phyloP scores from a whole-genome alignment of 1,140 invertebrate species.

The Tenebrio molitor region DNA sequence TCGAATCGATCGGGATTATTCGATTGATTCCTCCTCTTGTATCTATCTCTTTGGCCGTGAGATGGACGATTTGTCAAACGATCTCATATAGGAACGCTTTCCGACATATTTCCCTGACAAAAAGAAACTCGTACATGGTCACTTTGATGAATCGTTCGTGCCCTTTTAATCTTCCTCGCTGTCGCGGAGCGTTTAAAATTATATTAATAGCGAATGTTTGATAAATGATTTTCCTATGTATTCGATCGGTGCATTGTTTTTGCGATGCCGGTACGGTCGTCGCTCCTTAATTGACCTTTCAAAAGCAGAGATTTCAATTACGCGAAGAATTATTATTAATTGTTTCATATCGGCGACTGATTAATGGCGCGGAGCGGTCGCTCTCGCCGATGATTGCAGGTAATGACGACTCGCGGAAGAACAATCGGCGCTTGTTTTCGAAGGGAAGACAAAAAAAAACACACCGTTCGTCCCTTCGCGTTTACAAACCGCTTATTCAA shows the following conservation, averaged over 20 bases:
- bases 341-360: slow-evolving; percentile 34
- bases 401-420: slow-evolving; percentile 10
- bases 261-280: slow-evolving; percentile 29
- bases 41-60: slow-evolving; percentile 16
- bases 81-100: slow-evolving; percentile 38
- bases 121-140: slow-evolving; percentile 39
- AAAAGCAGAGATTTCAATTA: slow-evolving; percentile 47
- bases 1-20: too few species aligned
- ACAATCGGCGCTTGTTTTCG: slow-evolving; percentile 12
- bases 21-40: slow-evolving; percentile 28
- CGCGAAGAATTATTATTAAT: slow-evolving; percentile 44
- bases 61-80: slow-evolving; percentile 39
- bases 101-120: slow-evolving; percentile 39
- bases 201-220: slow-evolving; percentile 40
- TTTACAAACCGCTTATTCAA: slow-evolving; percentile 53
- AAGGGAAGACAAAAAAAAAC: too few species aligned
- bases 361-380: slow-evolving; percentile 27
- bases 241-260: slow-evolving; percentile 41
- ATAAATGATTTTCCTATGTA: slow-evolving; percentile 45
- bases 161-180: slow-evolving; percentile 43
- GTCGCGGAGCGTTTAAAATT: slow-evolving; percentile 40
- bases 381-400: slow-evolving; percentile 30
- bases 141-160: slow-evolving; percentile 43
- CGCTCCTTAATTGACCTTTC: slow-evolving; percentile 43
- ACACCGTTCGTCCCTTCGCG: slow-evolving; percentile 28